These are phyloP conservation scores for Laterallus jamaicensis DNA, from an alignment of 2,113 vertebrate species.

Conservation along the genomic window DNA sequence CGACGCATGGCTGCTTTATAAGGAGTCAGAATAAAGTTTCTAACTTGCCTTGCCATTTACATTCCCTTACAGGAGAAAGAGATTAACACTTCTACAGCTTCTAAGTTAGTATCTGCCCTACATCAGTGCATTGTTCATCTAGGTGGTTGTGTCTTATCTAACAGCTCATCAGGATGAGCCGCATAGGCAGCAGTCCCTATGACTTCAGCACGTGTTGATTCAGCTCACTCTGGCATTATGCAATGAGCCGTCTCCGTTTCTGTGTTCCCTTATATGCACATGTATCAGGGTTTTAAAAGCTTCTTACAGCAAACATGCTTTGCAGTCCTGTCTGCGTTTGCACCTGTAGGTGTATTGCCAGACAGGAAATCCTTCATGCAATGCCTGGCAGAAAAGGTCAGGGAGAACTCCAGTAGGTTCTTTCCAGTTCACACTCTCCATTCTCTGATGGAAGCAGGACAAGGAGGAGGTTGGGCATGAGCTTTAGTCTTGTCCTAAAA, in stretches of 20 bases:
- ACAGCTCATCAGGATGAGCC: background rate
- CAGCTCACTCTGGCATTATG: background rate
- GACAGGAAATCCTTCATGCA: background rate
- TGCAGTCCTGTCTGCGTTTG: background rate
- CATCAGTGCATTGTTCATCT: background rate
- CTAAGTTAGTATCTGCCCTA: background rate
- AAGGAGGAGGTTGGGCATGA: background rate
- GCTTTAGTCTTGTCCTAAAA: background rate
- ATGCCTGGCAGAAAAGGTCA: background rate
- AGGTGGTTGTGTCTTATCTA: background rate
- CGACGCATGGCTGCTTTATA: background rate
- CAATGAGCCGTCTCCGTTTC: background rate
- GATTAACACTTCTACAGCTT: background rate
- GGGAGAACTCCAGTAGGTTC: background rate
- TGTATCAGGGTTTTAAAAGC: background rate
- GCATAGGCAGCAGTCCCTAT: background rate
- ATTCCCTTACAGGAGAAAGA: background rate
- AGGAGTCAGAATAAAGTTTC: background rate
- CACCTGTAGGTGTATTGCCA: background rate
- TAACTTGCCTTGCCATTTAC: background rate
- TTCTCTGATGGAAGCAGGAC: background rate
- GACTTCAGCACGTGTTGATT: fast-evolving
- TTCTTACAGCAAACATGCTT: background rate
- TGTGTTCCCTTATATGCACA: background rate
- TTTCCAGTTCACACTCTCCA: background rate